Evolutionary conservation across 2,113 vertebrate genomes (phyloP).

Genomic region (Aepyceros melampus): DNA sequence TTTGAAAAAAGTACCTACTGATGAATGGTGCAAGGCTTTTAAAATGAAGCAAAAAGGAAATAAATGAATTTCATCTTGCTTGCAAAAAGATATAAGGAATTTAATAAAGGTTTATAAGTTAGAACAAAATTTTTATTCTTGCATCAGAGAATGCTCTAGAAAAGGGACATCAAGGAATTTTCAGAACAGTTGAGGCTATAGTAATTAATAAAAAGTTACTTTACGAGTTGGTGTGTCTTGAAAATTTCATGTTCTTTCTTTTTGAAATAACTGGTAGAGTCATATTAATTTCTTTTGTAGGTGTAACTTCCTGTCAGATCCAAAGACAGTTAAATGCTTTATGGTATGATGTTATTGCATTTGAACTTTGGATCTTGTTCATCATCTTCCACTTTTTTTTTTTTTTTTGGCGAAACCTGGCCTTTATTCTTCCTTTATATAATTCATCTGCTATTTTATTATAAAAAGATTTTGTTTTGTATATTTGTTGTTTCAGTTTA

Average conservation of each 20-base stretch:
- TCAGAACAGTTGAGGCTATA: background rate
- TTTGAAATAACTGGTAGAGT: background rate
- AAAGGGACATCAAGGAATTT: background rate
- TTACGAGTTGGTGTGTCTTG: background rate
- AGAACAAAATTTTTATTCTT: background rate
- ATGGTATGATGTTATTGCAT: background rate
- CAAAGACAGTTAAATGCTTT: background rate
- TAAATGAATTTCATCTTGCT: background rate
- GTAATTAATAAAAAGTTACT: background rate
- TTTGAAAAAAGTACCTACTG: background rate
- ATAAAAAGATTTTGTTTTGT: background rate
- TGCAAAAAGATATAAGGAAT: background rate
- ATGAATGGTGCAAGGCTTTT: background rate
- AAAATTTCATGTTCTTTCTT: background rate
- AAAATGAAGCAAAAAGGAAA: background rate
- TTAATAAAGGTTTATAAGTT: background rate
- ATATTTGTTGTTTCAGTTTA: background rate
- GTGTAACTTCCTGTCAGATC: background rate
- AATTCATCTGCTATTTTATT: background rate
- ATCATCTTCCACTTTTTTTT: background rate
- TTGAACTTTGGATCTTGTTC: background rate
- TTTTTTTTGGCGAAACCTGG: background rate
- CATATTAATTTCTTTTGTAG: background rate
- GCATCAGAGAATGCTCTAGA: background rate
- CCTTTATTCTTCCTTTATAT: background rate